Evolutionary conservation across 2,888 invertebrate species (phyloP).

Genomic region (Habroteleia sp.): DNA sequence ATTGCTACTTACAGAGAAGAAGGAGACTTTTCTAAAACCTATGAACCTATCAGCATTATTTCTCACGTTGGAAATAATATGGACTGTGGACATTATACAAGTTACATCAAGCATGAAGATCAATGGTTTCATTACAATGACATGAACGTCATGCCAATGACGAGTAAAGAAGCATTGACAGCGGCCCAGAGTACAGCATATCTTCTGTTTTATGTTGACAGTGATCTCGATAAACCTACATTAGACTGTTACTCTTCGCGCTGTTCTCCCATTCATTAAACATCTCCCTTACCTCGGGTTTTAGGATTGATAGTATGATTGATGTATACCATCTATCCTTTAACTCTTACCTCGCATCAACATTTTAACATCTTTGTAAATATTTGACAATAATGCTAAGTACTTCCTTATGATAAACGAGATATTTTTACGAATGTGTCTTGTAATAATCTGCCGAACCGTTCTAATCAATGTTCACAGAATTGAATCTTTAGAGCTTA

Average conservation of each 20-base stretch:
- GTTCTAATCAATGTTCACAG: conserved; percentile 5
- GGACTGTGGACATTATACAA: conserved; percentile 76
- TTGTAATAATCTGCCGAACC: conserved; percentile 20
- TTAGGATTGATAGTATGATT: conserved; percentile 8
- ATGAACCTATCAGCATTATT: conserved; percentile 73
- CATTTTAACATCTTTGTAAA: conserved; percentile 49
- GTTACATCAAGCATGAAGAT: conserved; percentile 72
- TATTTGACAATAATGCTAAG: conserved; percentile 59
- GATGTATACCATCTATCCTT: conserved; percentile 8
- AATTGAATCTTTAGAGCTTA: conserved; percentile 10
- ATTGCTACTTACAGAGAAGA: conserved; percentile 46
- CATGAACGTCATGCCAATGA: conserved; percentile 70
- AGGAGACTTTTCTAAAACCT: conserved; percentile 59
- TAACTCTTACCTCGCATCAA: conserved; percentile 5
- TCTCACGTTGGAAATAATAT: conserved; percentile 74
- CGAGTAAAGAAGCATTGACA: conserved; percentile 70
- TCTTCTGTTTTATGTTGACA: conserved; percentile 72
- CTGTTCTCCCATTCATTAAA: conserved; percentile 25
- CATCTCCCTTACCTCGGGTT: neutral
- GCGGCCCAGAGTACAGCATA: conserved; percentile 73
- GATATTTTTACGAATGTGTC: conserved; percentile 33
- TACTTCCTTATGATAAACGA: conserved; percentile 48
- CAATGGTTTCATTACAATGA: conserved; percentile 75
- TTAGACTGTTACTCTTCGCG: conserved; percentile 39
- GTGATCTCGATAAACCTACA: conserved; percentile 57